A percentile compares a stretch with the other conserved stretches of the same genome.
phyloP scores from a whole-genome alignment of 2,797 vertebrate species.

The Echeneis naucrates region DNA sequence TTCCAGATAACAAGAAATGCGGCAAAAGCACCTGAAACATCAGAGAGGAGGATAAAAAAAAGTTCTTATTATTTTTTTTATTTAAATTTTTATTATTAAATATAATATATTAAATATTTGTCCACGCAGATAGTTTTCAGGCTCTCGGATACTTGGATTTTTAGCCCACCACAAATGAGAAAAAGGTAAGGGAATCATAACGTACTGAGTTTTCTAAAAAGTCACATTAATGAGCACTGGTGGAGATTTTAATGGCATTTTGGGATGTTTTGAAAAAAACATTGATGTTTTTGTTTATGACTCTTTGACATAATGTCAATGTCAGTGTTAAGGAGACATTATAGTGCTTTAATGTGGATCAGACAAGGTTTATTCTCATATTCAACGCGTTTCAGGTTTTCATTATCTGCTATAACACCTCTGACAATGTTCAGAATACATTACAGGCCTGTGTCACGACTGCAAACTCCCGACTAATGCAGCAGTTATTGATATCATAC shows the following conservation, averaged over 20 bases:
- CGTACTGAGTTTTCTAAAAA: not conserved
- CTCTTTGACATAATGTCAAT: not conserved
- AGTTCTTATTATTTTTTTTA: no score
- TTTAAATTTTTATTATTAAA: not conserved
- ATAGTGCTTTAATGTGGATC: not conserved
- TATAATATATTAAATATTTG: no score
- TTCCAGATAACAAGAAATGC: not conserved
- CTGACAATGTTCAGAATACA: not conserved
- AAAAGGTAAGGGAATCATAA: not conserved
- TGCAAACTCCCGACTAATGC: not conserved
- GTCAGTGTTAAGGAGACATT: not conserved
- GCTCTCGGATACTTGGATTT: not conserved
- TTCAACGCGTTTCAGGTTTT: not conserved
- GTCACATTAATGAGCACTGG: no score
- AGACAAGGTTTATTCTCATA: conserved; percentile 25
- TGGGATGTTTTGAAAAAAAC: not conserved
- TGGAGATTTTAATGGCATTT: not conserved
- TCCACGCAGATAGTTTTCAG: no score
- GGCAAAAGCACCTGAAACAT: not conserved
- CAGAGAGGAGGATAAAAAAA: no score
- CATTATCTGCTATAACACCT: not conserved
- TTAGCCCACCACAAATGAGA: not conserved
- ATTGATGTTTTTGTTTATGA: not conserved
- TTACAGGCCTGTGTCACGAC: not conserved
- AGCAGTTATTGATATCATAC: no score